Evolutionary conservation across 2,113 vertebrate genomes (phyloP), one percentile per base, ranked within the genome.

Genomic region (Corvus cornix): DNA sequence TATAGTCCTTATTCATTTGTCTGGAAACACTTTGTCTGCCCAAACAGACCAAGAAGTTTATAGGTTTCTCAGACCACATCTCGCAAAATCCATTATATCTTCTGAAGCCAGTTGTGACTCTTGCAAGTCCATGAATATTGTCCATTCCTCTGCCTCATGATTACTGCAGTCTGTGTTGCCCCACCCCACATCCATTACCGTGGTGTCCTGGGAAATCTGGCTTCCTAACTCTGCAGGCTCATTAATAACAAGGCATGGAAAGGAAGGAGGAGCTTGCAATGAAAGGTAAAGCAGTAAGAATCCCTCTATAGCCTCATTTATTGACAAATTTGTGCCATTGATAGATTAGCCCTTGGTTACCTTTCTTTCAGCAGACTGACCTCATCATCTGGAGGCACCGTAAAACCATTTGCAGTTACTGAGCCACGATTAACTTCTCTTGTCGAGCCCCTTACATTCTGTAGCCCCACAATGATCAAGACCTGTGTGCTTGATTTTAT

Each of bases 261-360:
- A 81, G 52, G 58, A 80, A 75, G 58, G n/a, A 90, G 60, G 27
- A 43, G 18, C 35, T 92, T 86, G 48, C 60, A 78, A 7, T 87
- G 76, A 89, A 74, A 74, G 20, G 64, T 84, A 60, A 35, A 81
- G 75, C 63, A 74, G n/a, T 66, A 66, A 83, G 30, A 80, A 67
- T 37, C 44, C 51, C 51, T 74, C 56, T 43, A 2, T 26, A 90
- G 80, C 60, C 17, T 92, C 64, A 72, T 84, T 92, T 89, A 74
- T 52, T 0, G 11, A 64, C 30, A 75, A 41, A 70, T 89, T 48
- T 59, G 10, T 90, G 76, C 91, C 68, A 56, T 3, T 84, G 89
- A 93, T 84, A 88, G 85, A 90, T 93, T 84, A 92, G 70, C 59
- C 56, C 51, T 80, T 76, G 59, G 72, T 88, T 96, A 74, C 83